Percentiles rank a stretch among this genome's conserved stretches.
phyloP scores from a whole-genome alignment of 2,888 invertebrate genomes.

The Protonemura montana region DNA sequence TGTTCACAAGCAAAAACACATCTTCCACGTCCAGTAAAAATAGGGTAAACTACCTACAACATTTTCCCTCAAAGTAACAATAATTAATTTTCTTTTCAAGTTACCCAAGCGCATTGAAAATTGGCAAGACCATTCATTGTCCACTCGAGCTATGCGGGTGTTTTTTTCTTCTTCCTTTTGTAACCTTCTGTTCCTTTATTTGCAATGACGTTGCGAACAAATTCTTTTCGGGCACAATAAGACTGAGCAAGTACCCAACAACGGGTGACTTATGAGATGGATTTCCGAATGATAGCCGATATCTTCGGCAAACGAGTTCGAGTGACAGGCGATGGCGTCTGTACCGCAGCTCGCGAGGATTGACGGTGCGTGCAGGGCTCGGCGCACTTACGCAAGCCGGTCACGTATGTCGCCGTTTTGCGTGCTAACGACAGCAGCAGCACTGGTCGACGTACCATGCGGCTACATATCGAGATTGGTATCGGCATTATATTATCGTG shows the following conservation, averaged over 20 bases:
- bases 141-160: slow-evolving; percentile 24
- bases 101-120: background rate
- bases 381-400: background rate
- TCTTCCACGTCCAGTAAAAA: background rate
- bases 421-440: slow-evolving; percentile 17
- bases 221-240: slow-evolving; percentile 30
- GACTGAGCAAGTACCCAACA: background rate
- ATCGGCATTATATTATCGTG: slow-evolving; percentile 21
- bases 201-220: slow-evolving; percentile 29
- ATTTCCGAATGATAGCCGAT: background rate
- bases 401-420: slow-evolving; percentile 16
- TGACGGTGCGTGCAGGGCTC: slow-evolving; percentile 14
- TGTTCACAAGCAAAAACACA: too few species aligned
- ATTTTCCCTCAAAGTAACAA: slow-evolving; percentile 1
- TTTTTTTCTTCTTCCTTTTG: background rate
- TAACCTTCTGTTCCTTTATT: background rate
- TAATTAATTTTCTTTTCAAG: slow-evolving; percentile 40
- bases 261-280: slow-evolving; percentile 33
- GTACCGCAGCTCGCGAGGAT: slow-evolving; percentile 19
- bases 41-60: background rate
- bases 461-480: background rate
- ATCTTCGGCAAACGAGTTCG: slow-evolving; percentile 7
- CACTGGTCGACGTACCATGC: slow-evolving; percentile 28
- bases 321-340: slow-evolving; percentile 35
- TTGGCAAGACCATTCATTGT: slow-evolving; percentile 28